Conservation (phyloP, 2,888 invertebrate species). For the Pteria penguin region DNA sequence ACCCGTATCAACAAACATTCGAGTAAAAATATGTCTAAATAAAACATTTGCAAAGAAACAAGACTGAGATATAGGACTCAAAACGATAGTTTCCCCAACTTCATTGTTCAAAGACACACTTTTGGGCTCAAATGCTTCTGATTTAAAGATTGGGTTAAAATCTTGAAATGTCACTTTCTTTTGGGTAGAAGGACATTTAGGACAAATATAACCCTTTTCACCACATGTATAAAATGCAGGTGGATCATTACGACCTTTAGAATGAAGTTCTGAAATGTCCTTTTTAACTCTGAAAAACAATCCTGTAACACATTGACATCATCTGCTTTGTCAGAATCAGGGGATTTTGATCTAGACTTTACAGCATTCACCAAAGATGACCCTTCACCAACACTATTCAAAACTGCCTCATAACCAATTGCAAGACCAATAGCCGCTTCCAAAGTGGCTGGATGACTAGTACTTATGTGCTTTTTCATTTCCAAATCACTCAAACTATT, state of each 20-base stretch:
- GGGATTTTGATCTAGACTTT: neutral
- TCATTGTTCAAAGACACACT: neutral
- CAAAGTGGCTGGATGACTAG: neutral
- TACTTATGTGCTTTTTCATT: neutral
- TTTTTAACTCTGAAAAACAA: neutral
- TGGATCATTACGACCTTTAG: neutral
- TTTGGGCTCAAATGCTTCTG: neutral
- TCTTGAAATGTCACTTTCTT: neutral
- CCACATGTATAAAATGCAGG: neutral
- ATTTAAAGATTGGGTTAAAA: neutral
- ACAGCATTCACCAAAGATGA: neutral
- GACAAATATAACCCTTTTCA: neutral
- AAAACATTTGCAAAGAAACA: neutral
- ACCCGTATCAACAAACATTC: conserved; percentile 2
- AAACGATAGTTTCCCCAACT: neutral
- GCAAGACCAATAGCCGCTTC: neutral
- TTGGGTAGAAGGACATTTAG: neutral
- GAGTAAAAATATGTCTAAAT: neutral
- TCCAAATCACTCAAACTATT: neutral
- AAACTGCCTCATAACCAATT: neutral
- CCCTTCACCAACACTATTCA: neutral
- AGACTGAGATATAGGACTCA: neutral
- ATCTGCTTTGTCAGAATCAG: neutral
- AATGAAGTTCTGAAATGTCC: neutral
- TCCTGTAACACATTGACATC: neutral